Percentiles rank a stretch among this genome's conserved stretches.
phyloP scores from a whole-genome alignment of 2,113 vertebrate species.

The Syngnathus typhle region DNA sequence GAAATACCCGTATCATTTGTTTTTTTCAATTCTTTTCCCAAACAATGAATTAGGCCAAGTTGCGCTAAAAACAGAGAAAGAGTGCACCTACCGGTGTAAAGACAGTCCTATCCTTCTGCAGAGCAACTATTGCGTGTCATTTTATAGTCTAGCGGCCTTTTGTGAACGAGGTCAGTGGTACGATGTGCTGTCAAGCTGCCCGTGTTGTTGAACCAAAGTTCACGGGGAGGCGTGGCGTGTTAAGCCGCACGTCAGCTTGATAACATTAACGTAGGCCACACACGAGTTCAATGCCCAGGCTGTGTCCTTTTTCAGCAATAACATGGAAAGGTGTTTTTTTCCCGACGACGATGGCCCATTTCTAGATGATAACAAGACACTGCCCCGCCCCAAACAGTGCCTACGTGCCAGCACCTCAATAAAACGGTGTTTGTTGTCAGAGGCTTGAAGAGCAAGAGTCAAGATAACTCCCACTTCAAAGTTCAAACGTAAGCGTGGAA shows the following conservation, averaged over 20 bases:
- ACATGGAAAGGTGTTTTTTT: neutral
- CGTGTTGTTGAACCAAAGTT: slow-evolving; percentile 14
- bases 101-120: neutral
- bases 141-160: neutral
- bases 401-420: neutral
- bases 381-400: neutral
- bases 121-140: neutral
- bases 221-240: slow-evolving; percentile 32
- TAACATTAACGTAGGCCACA: neutral
- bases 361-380: neutral
- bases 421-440: neutral
- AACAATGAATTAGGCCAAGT: neutral
- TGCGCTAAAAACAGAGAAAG: neutral
- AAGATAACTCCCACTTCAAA: neutral
- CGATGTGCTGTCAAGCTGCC: slow-evolving; percentile 20
- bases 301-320: neutral
- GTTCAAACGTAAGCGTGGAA: neutral
- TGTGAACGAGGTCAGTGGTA: slow-evolving; percentile 36
- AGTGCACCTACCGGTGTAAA: neutral
- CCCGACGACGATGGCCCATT: neutral
- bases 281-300: neutral
- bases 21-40: neutral
- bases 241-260: slow-evolving; percentile 1
- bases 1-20: neutral
- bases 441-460: neutral